Evolutionary conservation across 2,113 vertebrate genomes (phyloP), one percentile per base, ranked within the genome.

Genomic region (Mugil cephalus): DNA sequence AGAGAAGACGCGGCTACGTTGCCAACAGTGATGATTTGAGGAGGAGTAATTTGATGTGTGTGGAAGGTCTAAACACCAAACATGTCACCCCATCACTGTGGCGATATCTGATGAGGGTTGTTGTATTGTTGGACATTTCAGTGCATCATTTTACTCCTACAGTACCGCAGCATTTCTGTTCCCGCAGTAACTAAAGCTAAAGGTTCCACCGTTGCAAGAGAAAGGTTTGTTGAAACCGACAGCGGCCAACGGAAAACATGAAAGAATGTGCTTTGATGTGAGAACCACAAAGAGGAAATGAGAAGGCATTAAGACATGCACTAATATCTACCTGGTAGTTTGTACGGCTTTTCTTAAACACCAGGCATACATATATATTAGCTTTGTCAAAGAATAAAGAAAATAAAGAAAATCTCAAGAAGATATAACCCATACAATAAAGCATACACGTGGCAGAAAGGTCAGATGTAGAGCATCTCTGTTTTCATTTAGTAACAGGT

Each of bases 1-100:
- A 24, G 43, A 71, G 42, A 77, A 68, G 61, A 56, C 30, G 72
- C 56, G 76, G 71, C 50, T 68, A 43, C 7, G 34, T 50, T 60
- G 69, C 50, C 9, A 35, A 19, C 24, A 47, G 19, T n/a, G 51
- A 45, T 34, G 43, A 62, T 75, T 65, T 38, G 65, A 55, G 17
- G 10, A 64, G 35, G 42, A 78, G 69, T 58, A 35, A 38, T 66
- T 40, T 65, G 34, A 83, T n/a, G 12, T 50, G 39, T 47, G 38
- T 19, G 35, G 35, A 38, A 50, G 15, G n/a, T 69, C 39, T 48
- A 59, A 45, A 39, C 46, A 65, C 65, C 47, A 69, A 79, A 74
- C 11, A 73, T 35, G 11, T 3, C 6, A 30, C 3, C 18, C 7
- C 55, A 48, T 1, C 17, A 12, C 14, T 34, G 4, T n/a, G 30